Conservation (phyloP, 2,797 vertebrate genomes). For the Octomys mimax region DNA sequence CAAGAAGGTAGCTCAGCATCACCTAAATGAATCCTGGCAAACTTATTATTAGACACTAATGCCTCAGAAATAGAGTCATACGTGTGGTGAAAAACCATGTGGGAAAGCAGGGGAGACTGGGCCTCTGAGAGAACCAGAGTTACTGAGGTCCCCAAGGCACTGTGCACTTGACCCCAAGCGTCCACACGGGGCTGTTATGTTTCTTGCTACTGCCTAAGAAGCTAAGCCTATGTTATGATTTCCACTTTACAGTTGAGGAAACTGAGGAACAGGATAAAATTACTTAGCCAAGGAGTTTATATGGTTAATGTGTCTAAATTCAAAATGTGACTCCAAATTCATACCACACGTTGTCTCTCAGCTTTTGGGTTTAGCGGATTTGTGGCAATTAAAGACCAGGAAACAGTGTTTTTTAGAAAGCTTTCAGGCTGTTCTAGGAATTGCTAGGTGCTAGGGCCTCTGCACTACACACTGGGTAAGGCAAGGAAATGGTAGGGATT, state of each 20-base stretch:
- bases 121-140: not conserved
- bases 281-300: not conserved
- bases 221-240: not conserved
- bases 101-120: not conserved
- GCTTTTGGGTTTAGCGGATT: not conserved
- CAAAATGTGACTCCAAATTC: not conserved
- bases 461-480: not conserved
- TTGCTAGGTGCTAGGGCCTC: not conserved
- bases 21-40: not conserved
- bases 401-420: not conserved
- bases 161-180: accelerated
- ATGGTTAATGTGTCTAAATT: not conserved
- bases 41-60: not conserved
- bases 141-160: too few relatives aligned
- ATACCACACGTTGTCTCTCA: not conserved
- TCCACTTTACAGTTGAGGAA: not conserved
- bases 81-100: not conserved
- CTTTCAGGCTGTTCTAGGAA: not conserved
- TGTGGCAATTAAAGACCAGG: not conserved
- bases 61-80: not conserved
- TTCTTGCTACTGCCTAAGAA: not conserved
- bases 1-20: not conserved
- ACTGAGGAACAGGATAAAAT: not conserved
- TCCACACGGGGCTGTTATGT: not conserved
- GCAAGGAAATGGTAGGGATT: not conserved